These are phyloP conservation scores for Pogonognathellus flavescens DNA, from an alignment of 1,140 invertebrate genomes.

Conservation along the genomic window DNA sequence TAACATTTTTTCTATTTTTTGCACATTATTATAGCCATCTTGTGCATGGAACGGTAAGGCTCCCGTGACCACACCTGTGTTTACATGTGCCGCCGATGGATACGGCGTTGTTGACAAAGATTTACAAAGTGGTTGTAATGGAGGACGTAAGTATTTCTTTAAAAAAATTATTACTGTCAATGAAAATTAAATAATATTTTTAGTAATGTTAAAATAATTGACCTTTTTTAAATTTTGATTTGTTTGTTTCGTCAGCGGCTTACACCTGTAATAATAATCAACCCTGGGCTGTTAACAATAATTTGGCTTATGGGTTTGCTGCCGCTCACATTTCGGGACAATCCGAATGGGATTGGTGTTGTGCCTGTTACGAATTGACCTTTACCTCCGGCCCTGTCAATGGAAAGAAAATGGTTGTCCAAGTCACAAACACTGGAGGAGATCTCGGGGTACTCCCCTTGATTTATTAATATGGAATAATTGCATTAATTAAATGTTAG, in stretches of 20 bases:
- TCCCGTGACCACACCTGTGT: constrained; percentile 37
- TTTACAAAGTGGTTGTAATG: constrained; percentile 55
- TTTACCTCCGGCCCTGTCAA: constrained; percentile 58
- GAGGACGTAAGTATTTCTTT: constrained; percentile 49
- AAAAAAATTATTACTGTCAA: neutral
- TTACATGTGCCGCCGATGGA: constrained; percentile 41
- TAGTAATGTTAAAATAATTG: too few species aligned
- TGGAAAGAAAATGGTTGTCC: constrained; percentile 59
- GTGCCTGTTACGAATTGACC: constrained; percentile 58
- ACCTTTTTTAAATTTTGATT: neutral
- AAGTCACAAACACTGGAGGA: constrained; percentile 60
- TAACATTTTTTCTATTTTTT: neutral
- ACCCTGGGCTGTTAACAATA: constrained; percentile 46
- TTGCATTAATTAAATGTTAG: neutral
- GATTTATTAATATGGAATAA: neutral
- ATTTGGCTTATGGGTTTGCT: constrained; percentile 54
- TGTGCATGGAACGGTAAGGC: constrained; percentile 53
- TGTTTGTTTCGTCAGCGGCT: constrained; percentile 27
- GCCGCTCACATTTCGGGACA: constrained; percentile 53
- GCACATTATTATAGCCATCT: constrained; percentile 33
- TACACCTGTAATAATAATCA: constrained; percentile 53
- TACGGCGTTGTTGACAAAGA: neutral
- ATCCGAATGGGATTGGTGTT: constrained; percentile 55
- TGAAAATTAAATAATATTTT: too few species aligned
- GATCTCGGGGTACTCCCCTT: constrained; percentile 44